These are phyloP conservation scores for Scaptomyza graminum DNA, from an alignment of 1,140 invertebrate species.

Conservation along the genomic window DNA sequence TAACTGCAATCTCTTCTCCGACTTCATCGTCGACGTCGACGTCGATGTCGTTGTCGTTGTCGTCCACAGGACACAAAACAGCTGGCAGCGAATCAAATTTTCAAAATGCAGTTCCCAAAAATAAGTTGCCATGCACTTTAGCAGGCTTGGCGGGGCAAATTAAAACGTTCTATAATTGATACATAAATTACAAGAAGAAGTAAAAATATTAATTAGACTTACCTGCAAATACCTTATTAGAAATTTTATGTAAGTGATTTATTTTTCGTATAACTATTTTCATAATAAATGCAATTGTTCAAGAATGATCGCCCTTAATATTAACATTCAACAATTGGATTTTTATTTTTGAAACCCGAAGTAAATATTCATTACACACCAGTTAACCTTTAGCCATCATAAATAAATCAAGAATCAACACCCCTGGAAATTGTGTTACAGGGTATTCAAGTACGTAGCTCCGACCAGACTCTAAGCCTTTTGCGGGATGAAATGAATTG, in stretches of 20 bases:
- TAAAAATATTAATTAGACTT: not conserved
- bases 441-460: slow-evolving; percentile 24
- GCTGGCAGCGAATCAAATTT: slow-evolving; percentile 51
- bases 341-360: too few relatives aligned
- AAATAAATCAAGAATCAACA: not conserved
- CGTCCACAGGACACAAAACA: slow-evolving; percentile 39
- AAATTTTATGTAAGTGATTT: not conserved
- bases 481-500: slow-evolving; percentile 27
- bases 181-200: slow-evolving; percentile 43
- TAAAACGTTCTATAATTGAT: slow-evolving; percentile 44
- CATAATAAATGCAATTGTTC: too few relatives aligned
- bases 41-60: not conserved
- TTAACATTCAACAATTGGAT: too few relatives aligned
- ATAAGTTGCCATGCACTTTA: slow-evolving; percentile 42
- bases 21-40: not conserved
- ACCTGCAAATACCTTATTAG: not conserved
- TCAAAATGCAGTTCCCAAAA: slow-evolving; percentile 47
- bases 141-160: slow-evolving; percentile 3
- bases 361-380: too few relatives aligned
- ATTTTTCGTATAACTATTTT: too few relatives aligned
- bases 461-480: slow-evolving; percentile 23
- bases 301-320: too few relatives aligned
- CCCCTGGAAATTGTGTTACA: not conserved
- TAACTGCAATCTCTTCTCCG: slow-evolving; percentile 29
- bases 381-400: too few relatives aligned